Conservation (phyloP, 2,113 vertebrate species). For the Neodontobutis hainanensis region DNA sequence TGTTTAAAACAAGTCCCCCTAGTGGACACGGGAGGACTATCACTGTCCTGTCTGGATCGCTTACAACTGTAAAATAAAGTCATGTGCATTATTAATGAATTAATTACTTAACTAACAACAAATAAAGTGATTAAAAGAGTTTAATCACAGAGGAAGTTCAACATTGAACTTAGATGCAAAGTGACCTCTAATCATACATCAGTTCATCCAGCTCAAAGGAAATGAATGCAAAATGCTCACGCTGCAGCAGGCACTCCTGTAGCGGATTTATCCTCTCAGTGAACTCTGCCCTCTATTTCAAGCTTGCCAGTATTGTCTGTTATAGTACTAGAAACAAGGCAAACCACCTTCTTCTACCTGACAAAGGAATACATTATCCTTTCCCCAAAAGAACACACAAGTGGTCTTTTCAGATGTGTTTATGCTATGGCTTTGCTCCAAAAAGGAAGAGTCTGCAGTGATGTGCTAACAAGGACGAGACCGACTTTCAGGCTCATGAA, state of each 20-base stretch:
- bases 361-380: slow-evolving; percentile 76
- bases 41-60: slow-evolving; percentile 39
- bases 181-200: slow-evolving; percentile 70
- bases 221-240: slow-evolving; percentile 72
- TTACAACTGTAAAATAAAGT: slow-evolving; percentile 11
- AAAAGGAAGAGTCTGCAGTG: slow-evolving; percentile 37
- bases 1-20: slow-evolving; percentile 67
- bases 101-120: slow-evolving; percentile 15
- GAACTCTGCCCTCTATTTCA: slow-evolving; percentile 71
- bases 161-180: slow-evolving; percentile 71
- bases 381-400: slow-evolving; percentile 57
- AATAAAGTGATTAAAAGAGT: slow-evolving; percentile 30
- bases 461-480: slow-evolving; percentile 61
- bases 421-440: slow-evolving; percentile 63
- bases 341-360: slow-evolving; percentile 66
- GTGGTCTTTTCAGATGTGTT: slow-evolving; percentile 64
- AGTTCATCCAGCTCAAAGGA: slow-evolving; percentile 68
- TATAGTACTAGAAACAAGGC: slow-evolving; percentile 61
- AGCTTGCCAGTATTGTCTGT: slow-evolving; percentile 46
- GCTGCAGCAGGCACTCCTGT: slow-evolving; percentile 43
- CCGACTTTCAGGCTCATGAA: slow-evolving; percentile 58
- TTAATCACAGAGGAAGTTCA: slow-evolving; percentile 40
- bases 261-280: slow-evolving; percentile 71
- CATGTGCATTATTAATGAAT: background rate
- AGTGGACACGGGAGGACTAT: slow-evolving; percentile 61